A percentile compares a stretch with the other conserved stretches of the same genome.
These are phyloP conservation scores for Nicator chloris DNA, from an alignment of 2,113 vertebrate species.

Conservation along the genomic window DNA sequence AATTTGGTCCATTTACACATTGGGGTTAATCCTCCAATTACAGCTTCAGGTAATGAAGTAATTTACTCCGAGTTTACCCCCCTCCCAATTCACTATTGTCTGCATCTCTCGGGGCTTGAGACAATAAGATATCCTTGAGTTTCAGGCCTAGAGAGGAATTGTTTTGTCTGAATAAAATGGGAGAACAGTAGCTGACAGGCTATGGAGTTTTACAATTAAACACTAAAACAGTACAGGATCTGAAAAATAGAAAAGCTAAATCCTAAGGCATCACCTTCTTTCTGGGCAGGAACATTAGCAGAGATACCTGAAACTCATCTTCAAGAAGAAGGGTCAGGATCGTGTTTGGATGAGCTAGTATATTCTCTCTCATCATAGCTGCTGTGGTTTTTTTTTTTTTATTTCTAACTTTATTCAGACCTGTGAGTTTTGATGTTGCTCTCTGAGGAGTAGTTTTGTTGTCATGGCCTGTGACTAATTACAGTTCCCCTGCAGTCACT, in stretches of 20 bases:
- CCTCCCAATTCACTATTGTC: not conserved
- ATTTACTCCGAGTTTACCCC: not conserved
- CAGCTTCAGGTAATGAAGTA: not conserved
- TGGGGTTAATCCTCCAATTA: not conserved
- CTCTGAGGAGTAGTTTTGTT: not conserved
- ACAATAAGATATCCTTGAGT: not conserved
- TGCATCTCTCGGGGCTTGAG: not conserved
- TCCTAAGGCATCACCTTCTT: not conserved
- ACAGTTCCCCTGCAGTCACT: not conserved
- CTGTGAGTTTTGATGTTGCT: not conserved
- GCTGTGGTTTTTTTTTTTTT: not conserved
- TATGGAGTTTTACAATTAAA: not conserved
- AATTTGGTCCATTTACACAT: not conserved
- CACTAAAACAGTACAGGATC: not conserved
- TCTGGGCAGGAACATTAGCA: not conserved
- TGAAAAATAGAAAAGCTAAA: not conserved
- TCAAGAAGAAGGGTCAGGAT: not conserved
- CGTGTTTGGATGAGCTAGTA: not conserved
- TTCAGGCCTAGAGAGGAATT: not conserved
- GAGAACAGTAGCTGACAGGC: not conserved
- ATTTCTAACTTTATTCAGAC: not conserved
- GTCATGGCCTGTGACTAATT: not conserved
- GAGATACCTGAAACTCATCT: not conserved
- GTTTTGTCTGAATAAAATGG: not conserved
- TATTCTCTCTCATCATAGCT: not conserved